Evolutionary conservation across 92 coral and sea anemone species (phyloP).

Genomic region (Ricordea florida): DNA sequence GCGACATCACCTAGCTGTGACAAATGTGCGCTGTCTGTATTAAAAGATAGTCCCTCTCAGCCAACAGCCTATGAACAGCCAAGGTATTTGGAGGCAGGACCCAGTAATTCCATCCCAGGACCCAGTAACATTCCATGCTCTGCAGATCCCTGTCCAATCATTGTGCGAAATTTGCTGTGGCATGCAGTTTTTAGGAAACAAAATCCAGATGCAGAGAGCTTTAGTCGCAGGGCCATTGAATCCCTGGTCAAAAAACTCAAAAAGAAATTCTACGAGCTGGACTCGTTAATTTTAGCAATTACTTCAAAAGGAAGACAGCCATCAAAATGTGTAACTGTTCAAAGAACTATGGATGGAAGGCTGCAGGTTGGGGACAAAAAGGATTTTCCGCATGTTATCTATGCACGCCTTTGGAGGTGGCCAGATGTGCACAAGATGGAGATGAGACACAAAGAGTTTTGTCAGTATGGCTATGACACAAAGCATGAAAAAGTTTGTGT

Average conservation of each 20-base stretch:
- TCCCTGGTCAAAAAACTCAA: conserved; percentile 95
- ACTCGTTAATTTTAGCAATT: conserved; percentile 91
- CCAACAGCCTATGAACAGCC: conserved; percentile 72
- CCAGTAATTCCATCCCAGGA: conserved; percentile 61
- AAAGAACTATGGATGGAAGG: conserved; percentile 98
- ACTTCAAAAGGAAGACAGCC: conserved; percentile 97
- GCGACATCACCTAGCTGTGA: conserved; percentile 71
- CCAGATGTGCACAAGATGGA: conserved; percentile 99
- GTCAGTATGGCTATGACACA: conserved; percentile 97
- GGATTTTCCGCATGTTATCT: conserved; percentile 99
- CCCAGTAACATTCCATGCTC: conserved; percentile 92
- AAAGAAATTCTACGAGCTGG: conserved; percentile 93
- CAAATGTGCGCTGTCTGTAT: conserved; percentile 55
- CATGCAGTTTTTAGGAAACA: conserved; percentile 95
- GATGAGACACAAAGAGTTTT: conserved; percentile 93
- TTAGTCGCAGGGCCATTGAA: conserved; percentile 96
- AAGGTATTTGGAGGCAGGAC: conserved; percentile 54
- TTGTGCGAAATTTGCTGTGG: conserved; percentile 93
- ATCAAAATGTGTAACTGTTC: conserved; percentile 98
- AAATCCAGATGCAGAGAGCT: conserved; percentile 90
- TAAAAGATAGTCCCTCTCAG: conserved; percentile 55
- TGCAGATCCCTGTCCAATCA: conserved; percentile 97
- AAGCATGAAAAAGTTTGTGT: conserved; percentile 99
- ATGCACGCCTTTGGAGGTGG: conserved; percentile 99
- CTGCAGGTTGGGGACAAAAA: conserved; percentile 99